Evolutionary conservation across 2,113 vertebrate genomes (phyloP), one percentile per base, ranked within the genome.

Genomic region (Nerophis ophidion): DNA sequence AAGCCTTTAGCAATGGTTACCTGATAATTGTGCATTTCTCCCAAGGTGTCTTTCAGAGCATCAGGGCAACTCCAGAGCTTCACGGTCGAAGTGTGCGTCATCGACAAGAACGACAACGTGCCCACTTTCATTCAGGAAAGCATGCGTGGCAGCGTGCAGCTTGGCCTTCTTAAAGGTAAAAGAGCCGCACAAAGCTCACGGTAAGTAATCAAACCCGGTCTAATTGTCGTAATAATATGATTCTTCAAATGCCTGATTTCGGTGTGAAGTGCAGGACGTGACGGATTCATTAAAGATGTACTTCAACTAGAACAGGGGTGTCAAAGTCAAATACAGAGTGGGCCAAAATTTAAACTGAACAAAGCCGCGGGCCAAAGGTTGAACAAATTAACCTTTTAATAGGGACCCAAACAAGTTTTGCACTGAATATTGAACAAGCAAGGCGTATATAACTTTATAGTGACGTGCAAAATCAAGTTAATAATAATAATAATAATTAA

Each of bases 31-130:
- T 68, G 49, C 15, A 5, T 72, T 64, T 57, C 5, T 15, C 33
- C 7, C 45, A 91, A 56, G 88, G 73, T 89, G 77, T 89, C 85
- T 62, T 79, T 86, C 74, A 88, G 84, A 71, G 73, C 81, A 13
- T 76, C 88, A 35, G 80, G 84, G 59, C 80, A 60, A 42, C 70
- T 83, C 17, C 82, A 91, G 71, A 90, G 87, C 19, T 80, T 90
- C 58, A 85, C 74, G 2, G 74, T 89, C 33, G 77, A 69, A 56
- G 88, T 91, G 71, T 84, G 60, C 19, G 90, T 90, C 71, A 91
- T 86, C 50, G 90, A 92, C 57, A 84, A 89, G 72, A 93, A 93
- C 9, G 87, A 90, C 83, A 91, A 89, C 8, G 83, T 87, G 65
- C 88, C 91, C 10, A 74, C 59, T 10, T 89, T 93, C 61, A 79